phyloP scores from a whole-genome alignment of 2,888 invertebrate genomes.

The Troglohyphantes excavatus region DNA sequence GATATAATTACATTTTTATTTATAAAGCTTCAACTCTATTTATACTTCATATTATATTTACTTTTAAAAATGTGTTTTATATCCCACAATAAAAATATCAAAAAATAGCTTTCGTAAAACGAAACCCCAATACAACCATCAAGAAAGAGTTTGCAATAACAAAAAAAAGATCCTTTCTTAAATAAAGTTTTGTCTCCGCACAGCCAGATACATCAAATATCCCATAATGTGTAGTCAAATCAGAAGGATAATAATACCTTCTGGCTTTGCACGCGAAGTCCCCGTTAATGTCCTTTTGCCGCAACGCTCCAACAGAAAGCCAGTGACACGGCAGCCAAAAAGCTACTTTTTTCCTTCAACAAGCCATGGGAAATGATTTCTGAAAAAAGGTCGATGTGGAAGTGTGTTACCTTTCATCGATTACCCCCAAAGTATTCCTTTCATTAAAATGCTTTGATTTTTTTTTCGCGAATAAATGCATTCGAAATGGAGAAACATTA shows the following conservation, averaged over 20 bases:
- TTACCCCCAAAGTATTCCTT: background rate
- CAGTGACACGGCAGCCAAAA: background rate
- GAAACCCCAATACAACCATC: too few relatives aligned
- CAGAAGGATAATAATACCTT: slow-evolving; percentile 31
- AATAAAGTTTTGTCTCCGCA: background rate
- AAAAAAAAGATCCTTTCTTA: background rate
- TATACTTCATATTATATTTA: too few relatives aligned
- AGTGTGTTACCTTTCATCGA: background rate
- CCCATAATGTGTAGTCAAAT: slow-evolving; percentile 34
- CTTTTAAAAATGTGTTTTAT: too few relatives aligned
- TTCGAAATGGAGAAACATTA: too few relatives aligned
- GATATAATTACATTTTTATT: too few relatives aligned
- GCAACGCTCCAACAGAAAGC: background rate
- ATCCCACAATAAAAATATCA: too few relatives aligned
- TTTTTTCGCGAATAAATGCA: too few relatives aligned
- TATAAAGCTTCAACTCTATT: too few relatives aligned
- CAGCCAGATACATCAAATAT: slow-evolving; percentile 5
- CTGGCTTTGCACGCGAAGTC: slow-evolving; percentile 4
- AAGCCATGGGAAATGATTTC: background rate
- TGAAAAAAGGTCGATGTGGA: background rate
- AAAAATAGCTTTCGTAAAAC: too few relatives aligned
- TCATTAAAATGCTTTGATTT: background rate
- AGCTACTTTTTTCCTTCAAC: background rate
- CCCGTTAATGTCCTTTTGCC: slow-evolving; percentile 7
- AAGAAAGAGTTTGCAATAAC: too few relatives aligned